A percentile compares a stretch with the other conserved stretches of the same genome.
phyloP scores from a whole-genome alignment of 2,113 vertebrate species.

The Tragulus kanchil region DNA sequence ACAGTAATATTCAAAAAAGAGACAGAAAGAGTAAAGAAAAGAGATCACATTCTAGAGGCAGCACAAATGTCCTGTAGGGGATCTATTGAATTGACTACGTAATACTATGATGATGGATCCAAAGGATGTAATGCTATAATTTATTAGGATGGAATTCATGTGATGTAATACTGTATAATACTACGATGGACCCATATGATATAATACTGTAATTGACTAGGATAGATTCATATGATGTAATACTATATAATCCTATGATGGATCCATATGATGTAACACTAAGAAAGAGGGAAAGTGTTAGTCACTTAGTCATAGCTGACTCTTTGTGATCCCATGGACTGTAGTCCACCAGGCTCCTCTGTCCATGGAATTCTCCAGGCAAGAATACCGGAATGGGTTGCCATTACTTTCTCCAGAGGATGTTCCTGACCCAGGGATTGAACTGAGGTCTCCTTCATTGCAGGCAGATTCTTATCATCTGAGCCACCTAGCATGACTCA shows the following conservation, averaged over 20 bases:
- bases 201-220: background rate
- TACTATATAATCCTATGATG: fast-evolving
- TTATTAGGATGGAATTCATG: background rate
- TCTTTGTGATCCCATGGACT: too few species aligned
- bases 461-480: too few species aligned
- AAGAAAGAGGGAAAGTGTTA: too few species aligned
- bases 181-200: fast-evolving
- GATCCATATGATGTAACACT: fast-evolving
- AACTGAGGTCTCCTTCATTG: too few species aligned
- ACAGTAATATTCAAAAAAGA: background rate
- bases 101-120: too few species aligned
- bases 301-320: too few species aligned
- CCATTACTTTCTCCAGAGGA: too few species aligned
- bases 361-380: too few species aligned
- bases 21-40: background rate
- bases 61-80: background rate
- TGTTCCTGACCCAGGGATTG: too few species aligned
- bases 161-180: background rate
- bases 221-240: fast-evolving
- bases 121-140: fast-evolving
- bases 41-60: background rate
- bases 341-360: too few species aligned
- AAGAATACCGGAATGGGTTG: too few species aligned
- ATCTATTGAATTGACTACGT: background rate
- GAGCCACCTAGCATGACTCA: too few species aligned